Conservation (phyloP, 2,888 invertebrate genomes). For the Drosophila meridionalis region DNA sequence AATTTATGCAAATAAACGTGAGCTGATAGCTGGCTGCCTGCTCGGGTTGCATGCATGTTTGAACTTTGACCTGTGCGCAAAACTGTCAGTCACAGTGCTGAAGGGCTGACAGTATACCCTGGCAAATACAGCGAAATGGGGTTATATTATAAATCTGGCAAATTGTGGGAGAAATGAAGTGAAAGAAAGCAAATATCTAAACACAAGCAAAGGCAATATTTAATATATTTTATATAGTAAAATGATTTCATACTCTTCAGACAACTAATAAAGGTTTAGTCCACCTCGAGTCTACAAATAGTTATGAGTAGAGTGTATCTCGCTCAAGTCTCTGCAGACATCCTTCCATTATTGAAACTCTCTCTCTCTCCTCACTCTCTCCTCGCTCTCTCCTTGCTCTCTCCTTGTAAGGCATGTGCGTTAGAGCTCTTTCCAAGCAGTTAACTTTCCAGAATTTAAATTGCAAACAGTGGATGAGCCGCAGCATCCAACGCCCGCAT, state of each 20-base stretch:
- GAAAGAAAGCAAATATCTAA: not conserved
- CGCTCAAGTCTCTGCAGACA: too few relatives aligned
- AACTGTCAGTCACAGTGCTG: conserved; percentile 25
- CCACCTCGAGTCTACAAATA: not conserved
- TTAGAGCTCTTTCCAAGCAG: conserved; percentile 52
- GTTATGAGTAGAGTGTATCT: not conserved
- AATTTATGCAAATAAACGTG: conserved; percentile 16
- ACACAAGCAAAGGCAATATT: too few relatives aligned
- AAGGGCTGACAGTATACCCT: conserved; percentile 4
- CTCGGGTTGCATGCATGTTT: conserved; percentile 24
- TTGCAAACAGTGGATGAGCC: conserved; percentile 16
- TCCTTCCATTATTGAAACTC: not conserved
- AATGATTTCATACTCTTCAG: too few relatives aligned
- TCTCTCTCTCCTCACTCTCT: too few relatives aligned
- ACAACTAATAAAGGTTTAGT: too few relatives aligned
- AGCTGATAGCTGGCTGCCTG: conserved; percentile 5
- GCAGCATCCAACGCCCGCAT: conserved; percentile 18
- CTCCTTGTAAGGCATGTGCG: not conserved
- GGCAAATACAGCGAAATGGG: too few relatives aligned
- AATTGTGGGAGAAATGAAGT: not conserved
- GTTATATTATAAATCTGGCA: not conserved
- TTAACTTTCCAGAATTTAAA: conserved; percentile 59
- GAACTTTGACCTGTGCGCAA: conserved; percentile 34
- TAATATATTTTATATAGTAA: too few relatives aligned
- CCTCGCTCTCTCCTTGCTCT: not conserved